Percentiles rank a stretch among this genome's conserved stretches.
phyloP scores from a whole-genome alignment of 2,888 invertebrate genomes.

The Temnothorax unifasciatus region DNA sequence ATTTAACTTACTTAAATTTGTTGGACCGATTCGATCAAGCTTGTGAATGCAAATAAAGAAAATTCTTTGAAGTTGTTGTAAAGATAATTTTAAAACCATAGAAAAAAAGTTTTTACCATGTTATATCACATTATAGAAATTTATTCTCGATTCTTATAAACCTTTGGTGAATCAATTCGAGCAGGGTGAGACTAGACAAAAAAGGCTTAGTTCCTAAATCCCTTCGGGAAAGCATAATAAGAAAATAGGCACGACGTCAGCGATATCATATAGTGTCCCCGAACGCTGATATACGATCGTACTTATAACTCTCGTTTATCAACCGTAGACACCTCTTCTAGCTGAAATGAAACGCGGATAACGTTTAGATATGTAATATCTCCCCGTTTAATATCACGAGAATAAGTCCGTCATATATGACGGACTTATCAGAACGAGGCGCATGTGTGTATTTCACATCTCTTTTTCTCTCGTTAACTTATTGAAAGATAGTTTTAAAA shows the following conservation, averaged over 20 bases:
- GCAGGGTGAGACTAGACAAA: neutral
- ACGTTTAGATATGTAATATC: constrained; percentile 39
- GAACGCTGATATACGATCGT: constrained; percentile 50
- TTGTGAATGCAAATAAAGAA: too few relatives aligned
- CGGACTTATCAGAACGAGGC: constrained; percentile 17
- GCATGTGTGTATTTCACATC: neutral
- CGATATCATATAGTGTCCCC: constrained; percentile 57
- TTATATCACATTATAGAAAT: neutral
- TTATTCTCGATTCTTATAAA: neutral
- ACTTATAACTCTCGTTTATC: constrained; percentile 61
- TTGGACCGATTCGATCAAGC: too few relatives aligned
- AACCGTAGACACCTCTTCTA: constrained; percentile 30
- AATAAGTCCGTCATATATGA: neutral
- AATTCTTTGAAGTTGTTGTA: neutral
- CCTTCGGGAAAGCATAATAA: constrained; percentile 57
- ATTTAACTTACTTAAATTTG: too few relatives aligned
- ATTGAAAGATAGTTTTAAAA: neutral
- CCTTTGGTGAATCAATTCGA: neutral
- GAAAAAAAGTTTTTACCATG: neutral
- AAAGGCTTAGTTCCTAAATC: constrained; percentile 62
- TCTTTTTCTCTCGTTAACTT: neutral
- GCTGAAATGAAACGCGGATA: constrained; percentile 37
- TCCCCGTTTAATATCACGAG: constrained; percentile 25
- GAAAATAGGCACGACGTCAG: constrained; percentile 59
- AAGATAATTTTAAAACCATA: neutral